Conservation (phyloP, 2,113 vertebrate species). For the Gallinago media region DNA sequence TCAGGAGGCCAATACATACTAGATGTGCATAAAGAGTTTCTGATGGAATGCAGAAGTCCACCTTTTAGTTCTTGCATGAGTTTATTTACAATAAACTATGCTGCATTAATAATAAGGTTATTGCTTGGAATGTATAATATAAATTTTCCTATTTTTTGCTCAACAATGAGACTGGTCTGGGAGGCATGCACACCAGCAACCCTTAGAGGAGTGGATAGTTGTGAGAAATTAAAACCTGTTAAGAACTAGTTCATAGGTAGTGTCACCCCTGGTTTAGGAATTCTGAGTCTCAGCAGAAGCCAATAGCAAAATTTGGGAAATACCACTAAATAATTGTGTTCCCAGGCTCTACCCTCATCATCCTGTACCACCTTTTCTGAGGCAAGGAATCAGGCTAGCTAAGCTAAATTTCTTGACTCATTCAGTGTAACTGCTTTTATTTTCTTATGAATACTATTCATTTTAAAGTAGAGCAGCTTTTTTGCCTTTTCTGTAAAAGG, state of each 20-base stretch:
- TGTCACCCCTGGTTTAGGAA: neutral
- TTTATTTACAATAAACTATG: neutral
- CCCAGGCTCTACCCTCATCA: neutral
- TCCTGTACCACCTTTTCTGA: neutral
- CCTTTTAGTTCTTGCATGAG: neutral
- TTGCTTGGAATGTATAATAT: fast-evolving
- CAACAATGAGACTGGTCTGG: fast-evolving
- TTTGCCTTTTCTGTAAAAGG: neutral
- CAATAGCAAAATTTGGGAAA: neutral
- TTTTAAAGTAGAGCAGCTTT: neutral
- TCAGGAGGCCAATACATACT: neutral
- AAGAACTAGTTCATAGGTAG: fast-evolving
- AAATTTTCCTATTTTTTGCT: neutral
- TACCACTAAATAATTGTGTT: neutral
- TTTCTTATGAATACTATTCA: neutral
- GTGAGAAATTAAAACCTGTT: neutral
- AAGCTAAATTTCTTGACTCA: neutral
- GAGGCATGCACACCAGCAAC: neutral
- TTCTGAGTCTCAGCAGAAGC: neutral
- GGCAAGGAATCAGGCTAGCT: neutral
- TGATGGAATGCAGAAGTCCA: neutral
- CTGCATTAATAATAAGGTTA: neutral
- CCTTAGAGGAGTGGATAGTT: fast-evolving
- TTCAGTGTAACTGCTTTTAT: neutral
- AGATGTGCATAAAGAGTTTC: neutral